These are phyloP conservation scores for Tenthredo mesomela DNA, from an alignment of 2,888 invertebrate genomes.

Conservation along the genomic window DNA sequence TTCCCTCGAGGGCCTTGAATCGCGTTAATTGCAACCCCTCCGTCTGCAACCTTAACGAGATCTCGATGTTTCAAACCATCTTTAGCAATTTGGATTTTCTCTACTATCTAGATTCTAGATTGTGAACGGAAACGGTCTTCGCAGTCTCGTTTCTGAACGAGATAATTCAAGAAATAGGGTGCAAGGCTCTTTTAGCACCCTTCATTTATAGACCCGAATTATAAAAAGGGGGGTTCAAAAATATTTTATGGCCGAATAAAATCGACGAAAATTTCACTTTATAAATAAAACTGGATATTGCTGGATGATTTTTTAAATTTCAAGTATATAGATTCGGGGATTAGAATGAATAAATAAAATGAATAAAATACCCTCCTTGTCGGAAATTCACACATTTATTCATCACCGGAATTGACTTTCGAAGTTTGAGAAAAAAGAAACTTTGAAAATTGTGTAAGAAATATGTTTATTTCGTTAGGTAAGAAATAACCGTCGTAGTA, in stretches of 20 bases:
- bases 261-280: neutral
- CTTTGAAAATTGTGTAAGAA: too few relatives aligned
- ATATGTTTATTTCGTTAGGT: too few relatives aligned
- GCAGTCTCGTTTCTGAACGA: neutral
- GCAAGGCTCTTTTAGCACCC: neutral
- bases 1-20: constrained; percentile 3
- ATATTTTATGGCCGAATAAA: neutral
- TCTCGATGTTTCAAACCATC: constrained; percentile 23
- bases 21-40: constrained; percentile 22
- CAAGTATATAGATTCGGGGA: neutral
- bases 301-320: neutral
- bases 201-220: neutral
- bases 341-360: neutral
- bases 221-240: neutral
- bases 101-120: neutral
- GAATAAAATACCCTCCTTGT: neutral
- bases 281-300: neutral
- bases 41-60: neutral
- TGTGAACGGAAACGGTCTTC: neutral
- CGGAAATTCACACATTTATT: neutral
- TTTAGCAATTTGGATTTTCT: constrained; percentile 6
- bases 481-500: too few relatives aligned
- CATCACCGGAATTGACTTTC: too few relatives aligned
- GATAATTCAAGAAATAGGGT: neutral
- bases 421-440: too few relatives aligned